Evolutionary conservation across 2,888 invertebrate species (phyloP).

Genomic region (Oxyteleia sp.): DNA sequence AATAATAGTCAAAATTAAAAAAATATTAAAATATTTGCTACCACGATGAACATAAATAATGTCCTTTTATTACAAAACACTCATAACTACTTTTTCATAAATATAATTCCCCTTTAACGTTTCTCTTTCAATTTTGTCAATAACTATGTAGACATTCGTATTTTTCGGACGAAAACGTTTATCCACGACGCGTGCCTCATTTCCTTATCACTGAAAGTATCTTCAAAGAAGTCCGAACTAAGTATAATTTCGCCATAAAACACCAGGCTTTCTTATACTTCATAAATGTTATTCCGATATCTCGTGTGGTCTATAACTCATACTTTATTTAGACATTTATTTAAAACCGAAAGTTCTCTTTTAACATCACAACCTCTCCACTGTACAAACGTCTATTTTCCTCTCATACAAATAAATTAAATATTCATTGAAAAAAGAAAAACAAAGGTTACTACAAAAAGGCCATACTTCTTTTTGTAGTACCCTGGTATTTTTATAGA

Average conservation of each 20-base stretch:
- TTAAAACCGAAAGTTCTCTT: not conserved
- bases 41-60: too few species aligned
- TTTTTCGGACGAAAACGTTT: constrained; percentile 4
- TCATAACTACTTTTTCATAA: too few species aligned
- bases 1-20: too few species aligned
- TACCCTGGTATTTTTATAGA: constrained; percentile 25
- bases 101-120: not conserved
- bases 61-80: too few species aligned
- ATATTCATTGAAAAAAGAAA: not conserved
- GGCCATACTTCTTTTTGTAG: not conserved
- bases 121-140: constrained; percentile 10
- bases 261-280: constrained; percentile 1
- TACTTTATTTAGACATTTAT: not conserved
- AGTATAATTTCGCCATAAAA: constrained; percentile 29
- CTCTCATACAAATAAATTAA: not conserved
- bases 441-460: not conserved
- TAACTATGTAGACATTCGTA: constrained; percentile 7
- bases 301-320: not conserved
- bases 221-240: constrained; percentile 17
- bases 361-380: not conserved
- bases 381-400: not conserved
- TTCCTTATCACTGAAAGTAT: constrained; percentile 32
- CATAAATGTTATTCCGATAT: constrained; percentile 1
- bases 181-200: constrained; percentile 26
- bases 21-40: too few species aligned